Evolutionary conservation across 2,113 vertebrate genomes (phyloP), one percentile per base, ranked within the genome.

Genomic region (Siphamia tubifer): DNA sequence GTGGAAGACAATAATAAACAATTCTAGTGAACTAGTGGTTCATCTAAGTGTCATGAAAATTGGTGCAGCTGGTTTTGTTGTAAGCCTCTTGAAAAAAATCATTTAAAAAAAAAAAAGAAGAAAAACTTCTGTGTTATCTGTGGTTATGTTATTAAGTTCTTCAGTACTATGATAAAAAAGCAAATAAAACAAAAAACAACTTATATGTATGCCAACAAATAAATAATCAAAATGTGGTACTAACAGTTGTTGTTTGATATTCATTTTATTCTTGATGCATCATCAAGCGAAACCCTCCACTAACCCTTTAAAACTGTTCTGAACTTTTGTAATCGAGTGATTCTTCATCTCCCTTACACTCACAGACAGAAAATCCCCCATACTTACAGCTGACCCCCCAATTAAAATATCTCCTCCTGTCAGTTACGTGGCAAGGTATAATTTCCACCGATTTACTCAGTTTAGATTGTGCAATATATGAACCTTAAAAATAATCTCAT

Each of bases 381-480:
- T 48, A 53, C 56, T 51, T 56, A 63, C 38, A 39, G 60, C 67
- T 63, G 67, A 74, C 92, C 93, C 92, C 92, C 92, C 95, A 95
- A 96, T 97, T 95, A 97, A 95, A 95, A 94, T 94, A 93, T 95
- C 90, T 95, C 91, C 85, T 84, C 89, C 92, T 95, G 94, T 96
- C 94, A 95, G 92, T 93, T 92, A 87, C 92, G 92, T 93, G 92
- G 94, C 94, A 96, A 96, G 94, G 93, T 94, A 94, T 96, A 95
- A 97, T 98, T 96, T 98, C 95, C 94, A 91, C 93, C 94, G 92
- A 95, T 96, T 95, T 96, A 94, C 95, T 96, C 94, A 89, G 93
- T 96, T 96, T 95, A 95, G 92, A 95, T 95, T 95, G 94, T 94
- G 93, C 95, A 96, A 96, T 96, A 97, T 95, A 95, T 96, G 95